A percentile compares a stretch with the other conserved stretches of the same genome.
phyloP scores from a whole-genome alignment of 2,797 vertebrate species.

The Oceanodroma leucorhoa region DNA sequence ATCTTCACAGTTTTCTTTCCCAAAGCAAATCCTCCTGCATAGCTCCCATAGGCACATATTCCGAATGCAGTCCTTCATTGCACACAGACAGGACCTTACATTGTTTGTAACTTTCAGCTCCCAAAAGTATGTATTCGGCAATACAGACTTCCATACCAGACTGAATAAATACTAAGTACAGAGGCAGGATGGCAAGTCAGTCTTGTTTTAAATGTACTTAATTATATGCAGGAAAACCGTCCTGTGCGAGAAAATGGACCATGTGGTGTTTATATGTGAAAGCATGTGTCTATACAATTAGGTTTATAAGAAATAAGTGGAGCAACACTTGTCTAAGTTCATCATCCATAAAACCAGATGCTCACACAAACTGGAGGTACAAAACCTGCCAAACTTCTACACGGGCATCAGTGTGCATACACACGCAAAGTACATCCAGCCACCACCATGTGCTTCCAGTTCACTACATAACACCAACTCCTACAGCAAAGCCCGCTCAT shows the following conservation, averaged over 20 bases:
- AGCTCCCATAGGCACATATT: not conserved
- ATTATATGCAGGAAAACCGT: not conserved
- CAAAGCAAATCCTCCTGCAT: not conserved
- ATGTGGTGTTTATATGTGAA: not conserved
- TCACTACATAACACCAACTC: not conserved
- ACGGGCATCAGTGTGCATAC: not conserved
- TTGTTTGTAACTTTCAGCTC: not conserved
- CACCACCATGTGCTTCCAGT: constrained; percentile 34
- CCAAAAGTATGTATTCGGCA: not conserved
- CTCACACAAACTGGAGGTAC: not conserved
- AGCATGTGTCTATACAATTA: not conserved
- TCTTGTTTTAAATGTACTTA: not conserved
- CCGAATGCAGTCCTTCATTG: not conserved
- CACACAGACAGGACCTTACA: not conserved
- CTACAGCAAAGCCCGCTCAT: not conserved
- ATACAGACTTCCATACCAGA: not conserved
- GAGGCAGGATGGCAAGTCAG: not conserved
- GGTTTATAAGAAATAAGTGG: not conserved
- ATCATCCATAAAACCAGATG: not conserved
- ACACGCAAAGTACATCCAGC: constrained; percentile 12
- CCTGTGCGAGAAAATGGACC: not conserved
- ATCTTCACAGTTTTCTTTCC: not conserved
- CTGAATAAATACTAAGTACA: not conserved
- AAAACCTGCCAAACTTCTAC: constrained; percentile 18
- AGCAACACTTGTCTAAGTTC: not conserved